Base-by-base conservation (phyloP, 2,113 vertebrate species). In the Platysteira castanea region DNA sequence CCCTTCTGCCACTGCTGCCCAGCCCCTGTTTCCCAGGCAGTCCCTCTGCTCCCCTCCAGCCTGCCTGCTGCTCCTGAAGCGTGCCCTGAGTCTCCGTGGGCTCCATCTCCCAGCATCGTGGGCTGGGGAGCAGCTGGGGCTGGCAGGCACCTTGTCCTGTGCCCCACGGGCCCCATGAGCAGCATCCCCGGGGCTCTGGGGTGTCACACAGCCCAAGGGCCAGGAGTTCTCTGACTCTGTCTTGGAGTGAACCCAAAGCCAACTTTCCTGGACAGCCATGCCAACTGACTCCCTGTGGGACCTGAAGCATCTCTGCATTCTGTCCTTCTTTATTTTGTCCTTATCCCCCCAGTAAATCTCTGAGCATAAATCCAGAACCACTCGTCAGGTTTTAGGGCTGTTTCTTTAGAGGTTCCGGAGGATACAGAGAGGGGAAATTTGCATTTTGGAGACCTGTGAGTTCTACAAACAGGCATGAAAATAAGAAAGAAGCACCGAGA, bases 1-100 rank as follows among this genome's bases (percentile, higher is more conserved):
- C 33, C 24, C 41, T 10, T 2, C 0, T 5, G 26, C 30, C 30
- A 0, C 4, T 30, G 10, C 15, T 12, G 7, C 84, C 5, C 53
- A 16, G 53, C 13, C 28, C 26, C 10, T 4, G 10, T 65, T 63
- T 11, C 26, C 54, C 77, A 22, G 59, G 27, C 60, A 22, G 6
- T 26, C 30, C 49, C 21, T 7, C 16, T 6, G 16, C 42, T 42
- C 54, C 18, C 9, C 35, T 30, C 27, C 59, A 26, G 1, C 23
- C 50, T n/a, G 41, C 30, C 63, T 1, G 0, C 22, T 1, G 4
- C 41, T 64, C 30, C 56, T 39, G 61, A 19, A 30, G 28, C 2
- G 2, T 5, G 2, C 35, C 52, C 77, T 1, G 42, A 18, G 68
- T 9, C 37, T 53, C 30, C 9, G 0, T 30, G 47, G 24, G 70